Percentiles rank a stretch among this genome's conserved stretches.
These are phyloP conservation scores for Heterochromis multidens DNA, from an alignment of 2,113 vertebrate species.

Conservation along the genomic window DNA sequence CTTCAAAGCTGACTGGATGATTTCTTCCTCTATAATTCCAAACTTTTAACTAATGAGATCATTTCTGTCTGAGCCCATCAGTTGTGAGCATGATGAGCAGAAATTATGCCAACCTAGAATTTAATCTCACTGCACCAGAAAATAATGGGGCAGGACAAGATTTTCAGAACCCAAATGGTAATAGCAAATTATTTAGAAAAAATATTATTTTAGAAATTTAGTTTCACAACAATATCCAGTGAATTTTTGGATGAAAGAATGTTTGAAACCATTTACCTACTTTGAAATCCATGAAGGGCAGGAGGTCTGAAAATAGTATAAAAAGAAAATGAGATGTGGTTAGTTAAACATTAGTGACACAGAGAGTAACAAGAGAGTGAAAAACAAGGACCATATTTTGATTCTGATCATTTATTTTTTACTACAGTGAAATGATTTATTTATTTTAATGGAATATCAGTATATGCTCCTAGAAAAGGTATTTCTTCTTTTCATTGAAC, in stretches of 20 bases:
- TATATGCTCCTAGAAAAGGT: too few relatives aligned
- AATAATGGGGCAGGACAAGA: neutral
- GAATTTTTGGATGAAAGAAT: neutral
- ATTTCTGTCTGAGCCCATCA: slow-evolving; percentile 11
- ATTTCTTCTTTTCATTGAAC: too few relatives aligned
- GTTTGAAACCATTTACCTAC: neutral
- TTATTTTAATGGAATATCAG: too few relatives aligned
- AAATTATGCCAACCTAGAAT: neutral
- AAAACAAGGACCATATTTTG: too few relatives aligned
- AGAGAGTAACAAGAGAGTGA: too few relatives aligned
- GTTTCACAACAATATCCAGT: neutral
- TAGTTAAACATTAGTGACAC: too few relatives aligned
- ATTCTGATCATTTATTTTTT: too few relatives aligned
- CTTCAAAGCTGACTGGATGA: slow-evolving; percentile 23
- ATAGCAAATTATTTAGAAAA: neutral
- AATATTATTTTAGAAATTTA: neutral
- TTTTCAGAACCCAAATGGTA: neutral
- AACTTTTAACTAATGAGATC: slow-evolving; percentile 25
- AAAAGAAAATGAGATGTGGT: too few relatives aligned
- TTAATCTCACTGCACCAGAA: neutral
- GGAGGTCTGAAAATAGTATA: slow-evolving; percentile 1
- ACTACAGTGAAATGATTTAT: too few relatives aligned
- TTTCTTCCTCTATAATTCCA: slow-evolving; percentile 36
- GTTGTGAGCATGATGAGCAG: neutral
- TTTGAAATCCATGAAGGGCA: slow-evolving; percentile 11